phyloP scores from a whole-genome alignment of 1,140 invertebrate species.

The Pachypeltis micranthus region DNA sequence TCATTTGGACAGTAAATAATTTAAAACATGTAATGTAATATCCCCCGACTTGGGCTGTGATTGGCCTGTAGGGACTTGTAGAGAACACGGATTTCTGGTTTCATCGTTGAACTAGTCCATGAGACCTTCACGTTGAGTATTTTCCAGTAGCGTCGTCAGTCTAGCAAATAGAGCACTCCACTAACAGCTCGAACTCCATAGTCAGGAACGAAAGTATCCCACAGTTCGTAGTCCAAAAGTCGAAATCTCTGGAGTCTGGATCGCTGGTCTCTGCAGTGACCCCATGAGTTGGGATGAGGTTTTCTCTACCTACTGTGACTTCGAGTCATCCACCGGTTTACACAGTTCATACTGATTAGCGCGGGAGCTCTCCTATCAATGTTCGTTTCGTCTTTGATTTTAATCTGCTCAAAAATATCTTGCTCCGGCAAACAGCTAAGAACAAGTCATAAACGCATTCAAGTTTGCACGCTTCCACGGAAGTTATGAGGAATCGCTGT shows the following conservation, averaged over 20 bases:
- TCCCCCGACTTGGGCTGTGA: too few species aligned
- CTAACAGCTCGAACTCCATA: slow-evolving; percentile 77
- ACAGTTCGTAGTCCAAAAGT: too few species aligned
- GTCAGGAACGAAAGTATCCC: slow-evolving; percentile 78
- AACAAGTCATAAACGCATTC: slow-evolving; percentile 77
- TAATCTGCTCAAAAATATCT: slow-evolving; percentile 80
- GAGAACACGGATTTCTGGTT: too few species aligned
- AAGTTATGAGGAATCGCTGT: too few species aligned
- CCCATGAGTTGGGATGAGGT: slow-evolving; percentile 50
- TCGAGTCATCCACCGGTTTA: slow-evolving; percentile 79
- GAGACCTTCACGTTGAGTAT: too few species aligned
- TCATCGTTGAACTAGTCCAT: too few species aligned
- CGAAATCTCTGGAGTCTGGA: slow-evolving; percentile 59
- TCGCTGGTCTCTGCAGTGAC: slow-evolving; percentile 67
- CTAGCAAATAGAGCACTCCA: slow-evolving; percentile 74
- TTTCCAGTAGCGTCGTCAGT: too few species aligned
- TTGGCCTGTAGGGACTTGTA: too few species aligned
- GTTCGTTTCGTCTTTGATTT: slow-evolving; percentile 62
- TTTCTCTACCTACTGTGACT: slow-evolving; percentile 75
- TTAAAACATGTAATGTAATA: too few species aligned
- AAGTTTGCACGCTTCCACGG: slow-evolving; percentile 78
- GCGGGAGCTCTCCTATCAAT: slow-evolving; percentile 45
- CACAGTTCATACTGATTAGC: slow-evolving; percentile 66
- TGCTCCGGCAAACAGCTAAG: slow-evolving; percentile 76
- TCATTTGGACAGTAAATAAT: too few species aligned